A percentile compares a stretch with the other conserved stretches of the same genome.
phyloP scores from a whole-genome alignment of 2,113 vertebrate species.

The Melanotaenia duboulayi region DNA sequence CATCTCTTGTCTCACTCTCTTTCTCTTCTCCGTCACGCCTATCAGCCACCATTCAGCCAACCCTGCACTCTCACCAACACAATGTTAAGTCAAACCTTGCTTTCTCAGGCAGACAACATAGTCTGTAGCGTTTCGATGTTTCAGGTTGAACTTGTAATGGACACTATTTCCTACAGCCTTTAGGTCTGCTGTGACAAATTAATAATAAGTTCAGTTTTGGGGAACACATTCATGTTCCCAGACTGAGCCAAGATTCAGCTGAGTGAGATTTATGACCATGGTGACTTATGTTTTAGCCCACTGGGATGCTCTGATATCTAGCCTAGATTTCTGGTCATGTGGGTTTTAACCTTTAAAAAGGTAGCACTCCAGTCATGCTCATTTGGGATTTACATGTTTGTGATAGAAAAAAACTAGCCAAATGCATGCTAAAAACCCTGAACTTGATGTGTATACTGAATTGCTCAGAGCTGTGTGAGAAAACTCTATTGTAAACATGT shows the following conservation, averaged over 20 bases:
- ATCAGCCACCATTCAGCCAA: conserved; percentile 56
- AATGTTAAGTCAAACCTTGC: conserved; percentile 75
- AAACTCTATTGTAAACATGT: background rate
- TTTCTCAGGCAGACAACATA: conserved; percentile 67
- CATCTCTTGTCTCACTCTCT: conserved; percentile 56
- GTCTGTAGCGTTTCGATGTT: conserved; percentile 74
- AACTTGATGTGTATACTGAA: background rate
- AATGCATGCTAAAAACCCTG: background rate
- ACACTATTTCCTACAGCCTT: conserved; percentile 64
- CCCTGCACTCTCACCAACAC: conserved; percentile 60
- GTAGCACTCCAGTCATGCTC: background rate
- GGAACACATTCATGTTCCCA: conserved; percentile 47
- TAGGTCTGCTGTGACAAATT: conserved; percentile 62
- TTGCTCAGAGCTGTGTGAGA: background rate
- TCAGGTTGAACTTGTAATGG: conserved; percentile 60
- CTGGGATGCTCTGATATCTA: conserved; percentile 56
- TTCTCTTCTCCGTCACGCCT: conserved; percentile 64
- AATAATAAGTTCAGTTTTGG: conserved; percentile 65
- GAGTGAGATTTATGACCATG: conserved; percentile 61
- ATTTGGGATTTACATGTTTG: conserved; percentile 3
- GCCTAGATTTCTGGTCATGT: conserved; percentile 44
- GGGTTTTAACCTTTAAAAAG: conserved; percentile 48
- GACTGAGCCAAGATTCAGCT: conserved; percentile 38
- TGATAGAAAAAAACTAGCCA: background rate
- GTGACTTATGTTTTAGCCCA: conserved; percentile 59